Evolutionary conservation across 1,140 invertebrate genomes (phyloP), one percentile per base, ranked within the genome.

Genomic region (Acromyrmex echinatior): DNA sequence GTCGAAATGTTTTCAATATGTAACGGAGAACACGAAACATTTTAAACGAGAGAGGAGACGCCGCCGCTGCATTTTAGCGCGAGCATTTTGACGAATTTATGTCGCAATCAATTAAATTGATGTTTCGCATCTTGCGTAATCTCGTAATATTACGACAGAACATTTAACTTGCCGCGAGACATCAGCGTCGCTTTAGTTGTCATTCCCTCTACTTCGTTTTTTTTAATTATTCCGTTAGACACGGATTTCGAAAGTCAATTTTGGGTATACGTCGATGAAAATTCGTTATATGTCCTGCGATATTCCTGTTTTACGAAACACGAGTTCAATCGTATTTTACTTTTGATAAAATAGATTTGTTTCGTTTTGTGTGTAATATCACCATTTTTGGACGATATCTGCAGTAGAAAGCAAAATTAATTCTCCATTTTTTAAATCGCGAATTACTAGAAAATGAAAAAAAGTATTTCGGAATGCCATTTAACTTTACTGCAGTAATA

Each of bases 1-100:
- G 80, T 76, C 80, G 80, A 84, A 84, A 84, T 84, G 56, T 84
- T 84, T 84, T 84, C 80, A 56, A 84, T 84, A 84, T 76, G 80
- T 84, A 84, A 84, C 80, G 56, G 80, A 84, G 80, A 82, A 82
- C 53, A n/a, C 80, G 68, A 84, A 84, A 51, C 70, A 84, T 84
- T 84, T 84, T 84, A 84, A 84, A 70, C 56, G 56, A 21, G 35
- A 35, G 45, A 28, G 31, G 45, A 53, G 62, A 18, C 60, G 65
- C 21, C 51, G 68, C 25, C 49, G 21, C 35, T 14, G 56, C 39
- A 21, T 76, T 84, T 60, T 62, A 21, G 80, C 56, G 28, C 25
- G 79, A 14, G n/a, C 56, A 56, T 74, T 82, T 76, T 84, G 80
- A 84, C 80, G 80, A 84, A 84, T 84, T 84, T 84, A 84, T 84